Conservation (phyloP, 2,113 vertebrate genomes). For the Anolis sagrei region DNA sequence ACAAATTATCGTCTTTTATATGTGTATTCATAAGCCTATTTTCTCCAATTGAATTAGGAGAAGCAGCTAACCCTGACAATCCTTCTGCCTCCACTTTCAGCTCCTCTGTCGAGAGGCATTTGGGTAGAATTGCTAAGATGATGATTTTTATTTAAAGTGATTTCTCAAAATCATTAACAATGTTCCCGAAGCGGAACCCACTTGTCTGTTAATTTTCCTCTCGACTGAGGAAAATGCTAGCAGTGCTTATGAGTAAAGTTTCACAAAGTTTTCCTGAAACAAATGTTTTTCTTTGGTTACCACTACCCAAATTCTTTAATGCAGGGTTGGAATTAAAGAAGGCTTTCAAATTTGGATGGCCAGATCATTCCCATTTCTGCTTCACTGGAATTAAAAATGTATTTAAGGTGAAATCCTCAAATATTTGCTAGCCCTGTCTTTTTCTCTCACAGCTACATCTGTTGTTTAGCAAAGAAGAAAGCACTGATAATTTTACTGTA, state of each 20-base stretch:
- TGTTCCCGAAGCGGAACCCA: constrained; percentile 53
- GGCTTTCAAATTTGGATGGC: no score
- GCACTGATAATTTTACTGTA: no score
- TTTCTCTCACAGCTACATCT: no score
- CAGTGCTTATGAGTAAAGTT: constrained; percentile 54
- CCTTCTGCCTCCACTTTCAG: constrained; percentile 58
- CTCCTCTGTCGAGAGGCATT: constrained; percentile 56
- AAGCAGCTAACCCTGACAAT: constrained; percentile 64
- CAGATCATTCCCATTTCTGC: no score
- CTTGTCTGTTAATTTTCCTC: constrained; percentile 59
- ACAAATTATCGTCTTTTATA: constrained; percentile 14
- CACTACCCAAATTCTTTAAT: constrained; percentile 14
- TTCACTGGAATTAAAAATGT: no score
- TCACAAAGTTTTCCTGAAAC: constrained; percentile 47
- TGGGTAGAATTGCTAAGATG: constrained; percentile 48
- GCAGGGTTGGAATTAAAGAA: no score
- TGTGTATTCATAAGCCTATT: constrained; percentile 50
- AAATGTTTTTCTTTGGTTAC: constrained; percentile 45
- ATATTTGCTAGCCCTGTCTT: no score
- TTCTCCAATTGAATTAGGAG: constrained; percentile 58
- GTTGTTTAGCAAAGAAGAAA: no score
- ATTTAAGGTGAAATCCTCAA: no score
- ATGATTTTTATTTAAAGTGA: constrained; percentile 66
- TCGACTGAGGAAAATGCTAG: constrained; percentile 52
- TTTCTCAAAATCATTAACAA: constrained; percentile 60